Conservation (phyloP, 2,113 vertebrate genomes). For the Platichthys stellatus region DNA sequence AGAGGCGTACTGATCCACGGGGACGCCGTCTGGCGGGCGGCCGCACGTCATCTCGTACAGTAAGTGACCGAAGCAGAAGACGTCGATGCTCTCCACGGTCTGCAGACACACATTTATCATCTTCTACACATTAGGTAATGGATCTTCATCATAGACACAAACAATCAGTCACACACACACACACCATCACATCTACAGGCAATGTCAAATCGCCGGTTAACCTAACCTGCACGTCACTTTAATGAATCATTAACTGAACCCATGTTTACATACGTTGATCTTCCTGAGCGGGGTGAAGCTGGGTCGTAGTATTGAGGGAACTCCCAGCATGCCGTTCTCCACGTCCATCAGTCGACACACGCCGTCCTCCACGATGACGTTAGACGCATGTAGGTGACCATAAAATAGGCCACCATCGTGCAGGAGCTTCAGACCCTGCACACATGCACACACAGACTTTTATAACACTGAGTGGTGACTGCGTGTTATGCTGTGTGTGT, state of each 20-base stretch:
- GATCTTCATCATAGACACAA: too few species aligned
- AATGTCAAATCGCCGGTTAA: too few species aligned
- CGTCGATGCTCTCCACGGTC: slow-evolving; percentile 92
- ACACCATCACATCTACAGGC: too few species aligned
- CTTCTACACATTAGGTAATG: neutral
- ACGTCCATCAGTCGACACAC: slow-evolving; percentile 91
- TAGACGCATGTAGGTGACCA: slow-evolving; percentile 92
- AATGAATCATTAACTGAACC: too few species aligned
- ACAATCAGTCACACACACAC: too few species aligned
- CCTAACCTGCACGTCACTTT: too few species aligned
- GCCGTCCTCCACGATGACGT: slow-evolving; percentile 91
- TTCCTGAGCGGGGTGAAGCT: slow-evolving; percentile 92
- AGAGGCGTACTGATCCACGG: slow-evolving; percentile 88
- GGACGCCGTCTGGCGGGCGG: slow-evolving; percentile 87
- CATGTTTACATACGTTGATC: slow-evolving; percentile 86
- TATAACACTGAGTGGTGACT: neutral
- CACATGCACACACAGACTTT: neutral
- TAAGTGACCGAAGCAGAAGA: slow-evolving; percentile 94
- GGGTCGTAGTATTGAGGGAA: slow-evolving; percentile 90
- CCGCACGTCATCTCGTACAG: slow-evolving; percentile 97
- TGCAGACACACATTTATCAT: slow-evolving; percentile 54
- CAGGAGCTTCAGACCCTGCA: slow-evolving; percentile 91
- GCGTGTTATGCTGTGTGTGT: neutral
- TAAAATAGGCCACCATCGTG: slow-evolving; percentile 92
- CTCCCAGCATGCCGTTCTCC: slow-evolving; percentile 93